phyloP scores from a whole-genome alignment of 1,140 invertebrate genomes.

The Drosophila sp. region DNA sequence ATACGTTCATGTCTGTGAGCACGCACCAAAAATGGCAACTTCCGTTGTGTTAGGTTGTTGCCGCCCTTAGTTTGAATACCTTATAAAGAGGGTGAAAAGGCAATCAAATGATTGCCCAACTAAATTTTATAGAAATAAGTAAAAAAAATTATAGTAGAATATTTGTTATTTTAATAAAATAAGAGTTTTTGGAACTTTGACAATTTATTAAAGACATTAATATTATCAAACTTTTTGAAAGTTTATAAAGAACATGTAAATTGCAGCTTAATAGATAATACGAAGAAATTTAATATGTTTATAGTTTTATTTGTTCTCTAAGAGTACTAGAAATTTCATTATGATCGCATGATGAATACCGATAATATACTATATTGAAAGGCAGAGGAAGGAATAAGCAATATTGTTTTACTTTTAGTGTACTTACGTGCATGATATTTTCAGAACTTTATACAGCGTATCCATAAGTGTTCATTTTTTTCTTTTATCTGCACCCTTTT shows the following conservation, averaged over 20 bases:
- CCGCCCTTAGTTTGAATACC: constrained; percentile 24
- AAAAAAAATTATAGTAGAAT: too few species aligned
- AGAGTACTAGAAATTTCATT: not conserved
- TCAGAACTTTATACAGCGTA: not conserved
- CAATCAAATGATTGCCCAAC: not conserved
- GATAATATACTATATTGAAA: too few species aligned
- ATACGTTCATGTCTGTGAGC: constrained; percentile 43
- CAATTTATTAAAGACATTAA: too few species aligned
- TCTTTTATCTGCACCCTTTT: too few species aligned
- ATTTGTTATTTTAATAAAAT: too few species aligned
- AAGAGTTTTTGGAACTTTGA: not conserved
- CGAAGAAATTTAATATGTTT: not conserved
- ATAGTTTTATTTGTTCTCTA: not conserved
- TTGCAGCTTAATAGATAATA: too few species aligned
- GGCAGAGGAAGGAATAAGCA: too few species aligned
- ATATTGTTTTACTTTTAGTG: not conserved
- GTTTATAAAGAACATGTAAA: too few species aligned
- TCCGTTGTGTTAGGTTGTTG: constrained; percentile 42
- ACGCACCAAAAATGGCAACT: constrained; percentile 54
- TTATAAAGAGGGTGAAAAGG: not conserved
- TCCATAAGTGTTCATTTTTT: not conserved
- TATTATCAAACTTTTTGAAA: too few species aligned
- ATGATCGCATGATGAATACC: too few species aligned
- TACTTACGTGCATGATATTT: too few species aligned
- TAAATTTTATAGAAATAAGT: too few species aligned